Evolutionary conservation across 2,888 invertebrate genomes (phyloP).

Genomic region (Ceriagrion tenellum): DNA sequence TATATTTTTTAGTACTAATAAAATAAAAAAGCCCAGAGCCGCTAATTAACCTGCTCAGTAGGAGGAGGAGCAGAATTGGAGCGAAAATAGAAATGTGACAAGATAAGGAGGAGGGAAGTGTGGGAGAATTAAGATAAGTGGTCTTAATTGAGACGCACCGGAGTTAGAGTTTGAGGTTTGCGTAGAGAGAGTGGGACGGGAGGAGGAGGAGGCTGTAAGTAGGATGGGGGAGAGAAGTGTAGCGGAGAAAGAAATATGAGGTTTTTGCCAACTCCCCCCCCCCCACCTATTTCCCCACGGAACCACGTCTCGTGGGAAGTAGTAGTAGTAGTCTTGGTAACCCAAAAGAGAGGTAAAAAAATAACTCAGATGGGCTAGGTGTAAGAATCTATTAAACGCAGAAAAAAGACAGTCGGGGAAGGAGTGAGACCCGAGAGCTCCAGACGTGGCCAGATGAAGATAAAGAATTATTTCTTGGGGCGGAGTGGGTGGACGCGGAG

Average conservation of each 20-base stretch:
- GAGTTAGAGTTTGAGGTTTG: not conserved
- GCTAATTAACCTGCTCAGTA: not conserved
- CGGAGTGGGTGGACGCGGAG: not conserved
- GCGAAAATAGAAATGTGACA: not conserved
- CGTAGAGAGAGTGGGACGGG: not conserved
- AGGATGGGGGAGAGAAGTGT: not conserved
- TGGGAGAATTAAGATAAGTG: not conserved
- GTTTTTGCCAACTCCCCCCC: not conserved
- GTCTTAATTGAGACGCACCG: not conserved
- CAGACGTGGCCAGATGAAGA: conserved; percentile 10
- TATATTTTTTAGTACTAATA: not conserved
- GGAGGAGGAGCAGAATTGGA: not conserved
- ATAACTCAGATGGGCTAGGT: not conserved
- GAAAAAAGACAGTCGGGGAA: not conserved
- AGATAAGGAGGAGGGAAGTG: not conserved
- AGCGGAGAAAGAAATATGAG: too few relatives aligned
- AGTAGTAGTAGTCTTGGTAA: not conserved
- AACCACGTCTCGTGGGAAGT: not conserved
- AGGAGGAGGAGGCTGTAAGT: not conserved
- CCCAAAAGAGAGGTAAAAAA: not conserved
- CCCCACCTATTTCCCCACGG: not conserved
- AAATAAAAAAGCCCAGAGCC: not conserved
- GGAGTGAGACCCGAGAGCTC: not conserved
- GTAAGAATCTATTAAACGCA: not conserved
- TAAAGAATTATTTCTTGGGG: not conserved